These are phyloP conservation scores for Brenthis daphne DNA, from an alignment of 2,888 invertebrate species.

Conservation along the genomic window DNA sequence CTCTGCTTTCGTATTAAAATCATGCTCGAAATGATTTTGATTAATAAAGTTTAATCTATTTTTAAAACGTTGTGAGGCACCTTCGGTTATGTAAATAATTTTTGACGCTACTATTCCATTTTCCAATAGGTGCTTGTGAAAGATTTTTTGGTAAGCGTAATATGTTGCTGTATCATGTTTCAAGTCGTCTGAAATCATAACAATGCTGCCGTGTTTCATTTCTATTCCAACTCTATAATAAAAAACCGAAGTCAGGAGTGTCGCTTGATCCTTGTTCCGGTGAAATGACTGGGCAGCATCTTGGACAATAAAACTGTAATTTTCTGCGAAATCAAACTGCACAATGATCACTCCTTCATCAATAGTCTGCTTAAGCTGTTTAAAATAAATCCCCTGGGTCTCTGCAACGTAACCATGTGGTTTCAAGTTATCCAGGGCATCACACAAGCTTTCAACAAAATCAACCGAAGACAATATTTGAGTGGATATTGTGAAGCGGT, in stretches of 20 bases:
- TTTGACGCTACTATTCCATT: background rate
- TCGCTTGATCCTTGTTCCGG: background rate
- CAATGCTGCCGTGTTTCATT: slow-evolving; percentile 8
- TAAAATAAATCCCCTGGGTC: slow-evolving; percentile 33
- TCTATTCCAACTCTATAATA: background rate
- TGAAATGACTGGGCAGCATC: slow-evolving; percentile 34
- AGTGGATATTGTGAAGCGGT: slow-evolving; percentile 25
- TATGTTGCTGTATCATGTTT: slow-evolving; percentile 8
- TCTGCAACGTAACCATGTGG: slow-evolving; percentile 36
- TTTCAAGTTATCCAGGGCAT: slow-evolving; percentile 32
- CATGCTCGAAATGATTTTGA: slow-evolving; percentile 25
- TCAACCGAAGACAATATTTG: slow-evolving; percentile 34
- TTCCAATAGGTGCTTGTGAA: background rate
- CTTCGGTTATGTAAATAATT: slow-evolving; percentile 1
- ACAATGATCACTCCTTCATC: slow-evolving; percentile 28
- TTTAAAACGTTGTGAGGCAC: background rate
- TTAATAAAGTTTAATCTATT: slow-evolving; percentile 37
- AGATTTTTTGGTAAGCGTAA: background rate
- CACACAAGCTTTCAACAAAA: slow-evolving; percentile 36
- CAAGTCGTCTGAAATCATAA: slow-evolving; percentile 12
- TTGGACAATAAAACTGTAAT: slow-evolving; percentile 36
- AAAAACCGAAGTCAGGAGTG: background rate
- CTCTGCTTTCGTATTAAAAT: background rate
- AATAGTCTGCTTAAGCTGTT: slow-evolving; percentile 31
- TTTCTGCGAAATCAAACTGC: slow-evolving; percentile 35